A percentile compares a stretch with the other conserved stretches of the same genome.
Conservation (phyloP, 2,113 vertebrate species). For the Epinephelus fuscoguttatus region DNA sequence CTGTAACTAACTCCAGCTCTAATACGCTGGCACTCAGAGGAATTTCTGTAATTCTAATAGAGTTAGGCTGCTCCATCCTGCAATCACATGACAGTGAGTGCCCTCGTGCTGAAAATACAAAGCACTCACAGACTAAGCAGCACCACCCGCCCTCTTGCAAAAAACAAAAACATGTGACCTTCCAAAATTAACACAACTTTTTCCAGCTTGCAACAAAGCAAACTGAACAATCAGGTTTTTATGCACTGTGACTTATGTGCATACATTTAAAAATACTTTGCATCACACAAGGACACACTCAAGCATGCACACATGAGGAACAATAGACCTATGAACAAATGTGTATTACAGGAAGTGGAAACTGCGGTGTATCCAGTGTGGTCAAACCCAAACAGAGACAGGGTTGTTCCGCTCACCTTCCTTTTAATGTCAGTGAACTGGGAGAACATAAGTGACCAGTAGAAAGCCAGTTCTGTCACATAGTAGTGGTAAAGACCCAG, state of each 20-base stretch:
- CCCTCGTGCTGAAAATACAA: constrained; percentile 58
- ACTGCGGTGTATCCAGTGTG: not conserved
- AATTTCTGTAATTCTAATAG: constrained; percentile 69
- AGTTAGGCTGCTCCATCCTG: constrained; percentile 55
- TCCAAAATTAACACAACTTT: constrained; percentile 7
- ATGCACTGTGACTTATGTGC: not conserved
- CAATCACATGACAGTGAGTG: constrained; percentile 73
- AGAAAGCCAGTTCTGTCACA: constrained; percentile 93
- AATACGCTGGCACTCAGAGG: constrained; percentile 14
- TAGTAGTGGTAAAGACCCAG: constrained; percentile 93
- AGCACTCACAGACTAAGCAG: constrained; percentile 49
- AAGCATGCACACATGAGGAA: constrained; percentile 34
- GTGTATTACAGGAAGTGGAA: constrained; percentile 24
- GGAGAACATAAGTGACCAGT: constrained; percentile 98
- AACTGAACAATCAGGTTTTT: not conserved
- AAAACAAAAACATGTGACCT: constrained; percentile 51
- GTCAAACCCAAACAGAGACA: not conserved
- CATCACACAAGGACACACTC: not conserved
- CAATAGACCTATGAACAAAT: constrained; percentile 35
- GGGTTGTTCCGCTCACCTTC: constrained; percentile 89
- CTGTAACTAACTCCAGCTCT: constrained; percentile 1
- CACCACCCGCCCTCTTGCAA: not conserved
- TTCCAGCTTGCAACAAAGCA: not conserved
- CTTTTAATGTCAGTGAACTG: constrained; percentile 98
- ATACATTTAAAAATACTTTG: not conserved